A percentile compares a stretch with the other conserved stretches of the same genome.
phyloP scores from a whole-genome alignment of 2,888 invertebrate species.

The Rhopalosiphum nymphaeae region DNA sequence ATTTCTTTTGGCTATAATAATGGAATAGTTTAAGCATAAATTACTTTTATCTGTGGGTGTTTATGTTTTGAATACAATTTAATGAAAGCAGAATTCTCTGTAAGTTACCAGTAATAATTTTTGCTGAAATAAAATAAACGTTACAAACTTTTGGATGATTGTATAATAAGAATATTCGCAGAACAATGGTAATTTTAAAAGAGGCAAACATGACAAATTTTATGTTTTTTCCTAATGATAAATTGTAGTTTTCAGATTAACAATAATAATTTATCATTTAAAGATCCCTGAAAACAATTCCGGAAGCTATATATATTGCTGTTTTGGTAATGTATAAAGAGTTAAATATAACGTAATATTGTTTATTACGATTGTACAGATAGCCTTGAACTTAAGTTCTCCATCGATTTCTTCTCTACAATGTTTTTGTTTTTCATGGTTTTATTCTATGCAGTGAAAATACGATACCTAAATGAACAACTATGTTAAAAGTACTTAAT shows the following conservation, averaged over 20 bases:
- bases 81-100: background rate
- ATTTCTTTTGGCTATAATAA: background rate
- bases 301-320: background rate
- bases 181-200: background rate
- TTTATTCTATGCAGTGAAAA: background rate
- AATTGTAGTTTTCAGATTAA: conserved; percentile 4
- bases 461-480: background rate
- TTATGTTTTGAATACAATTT: conserved; percentile 11
- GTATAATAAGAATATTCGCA: background rate
- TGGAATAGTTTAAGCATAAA: background rate
- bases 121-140: background rate
- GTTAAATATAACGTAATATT: background rate
- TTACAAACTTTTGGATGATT: background rate
- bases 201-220: background rate
- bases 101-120: background rate
- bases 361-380: background rate
- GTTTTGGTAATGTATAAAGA: background rate
- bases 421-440: background rate
- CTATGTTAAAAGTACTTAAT: background rate
- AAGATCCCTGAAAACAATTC: background rate
- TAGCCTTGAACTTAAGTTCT: conserved; percentile 34
- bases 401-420: conserved; percentile 7
- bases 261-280: background rate
- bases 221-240: background rate
- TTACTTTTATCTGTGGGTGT: background rate